Evolutionary conservation across 2,888 invertebrate species (phyloP).

Genomic region (Himalopsyche tibetana): DNA sequence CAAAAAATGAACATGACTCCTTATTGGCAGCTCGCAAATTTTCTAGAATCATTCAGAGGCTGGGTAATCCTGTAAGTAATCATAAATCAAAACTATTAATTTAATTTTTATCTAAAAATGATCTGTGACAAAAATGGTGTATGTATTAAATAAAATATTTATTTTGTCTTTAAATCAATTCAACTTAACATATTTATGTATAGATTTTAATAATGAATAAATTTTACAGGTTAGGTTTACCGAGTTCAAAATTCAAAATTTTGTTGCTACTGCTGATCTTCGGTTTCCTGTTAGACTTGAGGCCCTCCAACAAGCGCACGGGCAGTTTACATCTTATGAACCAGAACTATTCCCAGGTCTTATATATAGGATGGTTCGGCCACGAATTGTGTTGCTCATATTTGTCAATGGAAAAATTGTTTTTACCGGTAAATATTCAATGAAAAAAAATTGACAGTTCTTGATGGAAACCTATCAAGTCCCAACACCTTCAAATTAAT

Average conservation of each 20-base stretch:
- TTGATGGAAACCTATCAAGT: too few relatives aligned
- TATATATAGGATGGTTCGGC: constrained; percentile 98
- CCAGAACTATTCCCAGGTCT: constrained; percentile 99
- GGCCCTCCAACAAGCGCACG: constrained; percentile 85
- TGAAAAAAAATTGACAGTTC: neutral
- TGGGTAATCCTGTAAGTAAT: constrained; percentile 83
- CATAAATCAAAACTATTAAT: too few relatives aligned
- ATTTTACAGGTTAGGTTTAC: constrained; percentile 81
- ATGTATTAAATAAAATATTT: too few relatives aligned
- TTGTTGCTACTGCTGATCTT: constrained; percentile 85
- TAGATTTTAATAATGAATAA: too few relatives aligned
- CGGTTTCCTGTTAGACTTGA: constrained; percentile 85
- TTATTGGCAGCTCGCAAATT: constrained; percentile 88
- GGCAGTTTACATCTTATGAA: constrained; percentile 92
- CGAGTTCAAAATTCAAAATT: constrained; percentile 88
- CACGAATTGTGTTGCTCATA: constrained; percentile 95
- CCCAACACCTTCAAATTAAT: too few relatives aligned
- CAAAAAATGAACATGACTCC: constrained; percentile 86
- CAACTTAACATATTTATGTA: too few relatives aligned
- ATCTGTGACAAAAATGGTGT: too few relatives aligned
- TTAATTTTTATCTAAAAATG: too few relatives aligned
- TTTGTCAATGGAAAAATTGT: constrained; percentile 99
- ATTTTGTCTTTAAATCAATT: too few relatives aligned
- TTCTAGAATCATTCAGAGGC: constrained; percentile 88
- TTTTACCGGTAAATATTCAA: constrained; percentile 81